Base-by-base conservation (phyloP, 2,797 vertebrate species). In the Hoplostethus atlanticus region DNA sequence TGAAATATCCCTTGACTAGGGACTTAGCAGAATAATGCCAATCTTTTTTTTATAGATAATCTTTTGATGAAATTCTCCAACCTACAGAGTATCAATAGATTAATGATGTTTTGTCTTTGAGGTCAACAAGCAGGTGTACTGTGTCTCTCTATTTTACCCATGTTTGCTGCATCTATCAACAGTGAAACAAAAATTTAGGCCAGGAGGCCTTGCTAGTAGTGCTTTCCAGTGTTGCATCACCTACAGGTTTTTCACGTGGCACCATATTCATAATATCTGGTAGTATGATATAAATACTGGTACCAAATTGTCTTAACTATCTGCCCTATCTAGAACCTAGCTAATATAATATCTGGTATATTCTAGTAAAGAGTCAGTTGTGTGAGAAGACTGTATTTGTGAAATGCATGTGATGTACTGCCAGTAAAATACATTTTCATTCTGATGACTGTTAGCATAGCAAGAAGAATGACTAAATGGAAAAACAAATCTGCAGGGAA, bases 401-500 rank as follows among this genome's bases (percentile, higher is more conserved):
- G 44, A 46, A 67, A 61, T 47, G 44, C 44, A 47, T 11, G 3
- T 47, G 44, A 47, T 47, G 44, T 15, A 13, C 44, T 47, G 44
- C 44, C 12, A 47, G 3, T 3, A 12, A 44, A 44, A 13, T 44
- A 5, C 4, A 34, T 34, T 34, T 34, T 44, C 6, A 58, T 71
- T 58, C 59, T 25, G 53, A 64, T 72, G 30, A 15, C 42, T 21
- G 44, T 30, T 30, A 66, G 15, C 53, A 64, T 30, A 2, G 36
- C 54, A 64, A 57, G 47, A 76, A 44, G 69, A 76, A 77, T 67
- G 75, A 13, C 13, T 8, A 1, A 8, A 67, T 61, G 81, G 85
- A 78, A 77, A 65, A n/a, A 28, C 6, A 16, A 66, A 73, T 79
- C 79, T 68, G 73, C 58, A 7, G 64, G 83, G 70, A 85, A 83